Conservation (phyloP, 2,888 invertebrate genomes). For the Brassicogethes aeneus region DNA sequence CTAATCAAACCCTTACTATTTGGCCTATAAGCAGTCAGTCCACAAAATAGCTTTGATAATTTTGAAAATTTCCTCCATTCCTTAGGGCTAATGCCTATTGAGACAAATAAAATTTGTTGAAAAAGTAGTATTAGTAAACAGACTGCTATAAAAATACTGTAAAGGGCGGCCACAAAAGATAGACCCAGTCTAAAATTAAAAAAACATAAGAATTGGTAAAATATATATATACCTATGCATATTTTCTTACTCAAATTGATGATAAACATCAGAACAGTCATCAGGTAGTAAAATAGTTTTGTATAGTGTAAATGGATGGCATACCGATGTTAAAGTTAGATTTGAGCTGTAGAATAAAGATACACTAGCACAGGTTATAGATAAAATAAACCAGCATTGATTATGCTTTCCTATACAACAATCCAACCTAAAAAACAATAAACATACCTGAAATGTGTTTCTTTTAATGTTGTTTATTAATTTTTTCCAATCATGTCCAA, state of each 20-base stretch:
- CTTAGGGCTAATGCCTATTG: slow-evolving; percentile 43
- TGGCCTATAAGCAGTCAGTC: slow-evolving; percentile 24
- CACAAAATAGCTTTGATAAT: slow-evolving; percentile 26
- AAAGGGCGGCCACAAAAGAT: slow-evolving; percentile 31
- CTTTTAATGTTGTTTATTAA: no score
- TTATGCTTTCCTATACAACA: slow-evolving; percentile 79
- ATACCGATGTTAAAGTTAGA: slow-evolving; percentile 77
- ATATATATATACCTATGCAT: slow-evolving; percentile 2
- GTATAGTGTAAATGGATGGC: slow-evolving; percentile 65
- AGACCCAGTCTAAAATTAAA: slow-evolving; percentile 27
- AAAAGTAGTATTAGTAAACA: slow-evolving; percentile 25
- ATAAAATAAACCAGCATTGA: slow-evolving; percentile 62
- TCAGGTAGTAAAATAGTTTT: slow-evolving; percentile 67
- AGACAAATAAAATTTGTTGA: slow-evolving; percentile 37
- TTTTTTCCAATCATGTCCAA: no score
- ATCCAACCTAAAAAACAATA: slow-evolving; percentile 54
- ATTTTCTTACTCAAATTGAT: slow-evolving; percentile 60
- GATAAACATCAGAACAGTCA: slow-evolving; percentile 78
- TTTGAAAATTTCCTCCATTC: slow-evolving; percentile 40
- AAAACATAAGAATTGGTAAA: slow-evolving; percentile 3
- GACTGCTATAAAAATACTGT: slow-evolving; percentile 27
- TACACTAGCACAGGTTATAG: slow-evolving; percentile 55
- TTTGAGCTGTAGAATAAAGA: slow-evolving; percentile 68
- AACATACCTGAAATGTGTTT: neutral
- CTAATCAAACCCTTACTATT: slow-evolving; percentile 27